Percentiles rank a stretch among this genome's conserved stretches.
phyloP scores from a whole-genome alignment of 1,140 invertebrate species.

The Dendrolimus punctatus region DNA sequence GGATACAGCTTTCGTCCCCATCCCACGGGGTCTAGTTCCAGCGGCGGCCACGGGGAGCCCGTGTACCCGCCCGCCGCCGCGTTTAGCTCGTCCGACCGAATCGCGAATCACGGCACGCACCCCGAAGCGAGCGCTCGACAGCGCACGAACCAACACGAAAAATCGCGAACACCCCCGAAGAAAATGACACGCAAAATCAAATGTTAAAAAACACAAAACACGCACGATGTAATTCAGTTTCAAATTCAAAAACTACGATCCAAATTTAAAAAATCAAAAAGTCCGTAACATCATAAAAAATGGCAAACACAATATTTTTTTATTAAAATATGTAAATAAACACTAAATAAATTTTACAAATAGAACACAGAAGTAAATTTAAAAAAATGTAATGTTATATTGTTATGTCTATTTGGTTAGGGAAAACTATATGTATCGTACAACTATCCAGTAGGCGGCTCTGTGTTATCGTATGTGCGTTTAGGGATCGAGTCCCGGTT shows the following conservation, averaged over 20 bases:
- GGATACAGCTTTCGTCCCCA: constrained; percentile 84
- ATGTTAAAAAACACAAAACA: constrained; percentile 6
- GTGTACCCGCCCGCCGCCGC: constrained; percentile 80
- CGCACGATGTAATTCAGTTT: too few relatives aligned
- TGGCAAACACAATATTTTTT: constrained; percentile 15
- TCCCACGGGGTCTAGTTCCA: constrained; percentile 79
- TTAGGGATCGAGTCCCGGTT: constrained; percentile 61
- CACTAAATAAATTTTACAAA: constrained; percentile 8
- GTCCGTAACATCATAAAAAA: neutral
- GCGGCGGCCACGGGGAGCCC: constrained; percentile 80
- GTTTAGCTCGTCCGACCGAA: constrained; percentile 80
- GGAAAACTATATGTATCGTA: constrained; percentile 15
- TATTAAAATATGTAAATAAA: constrained; percentile 9
- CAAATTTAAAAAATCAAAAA: constrained; percentile 3
- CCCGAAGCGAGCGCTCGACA: constrained; percentile 41
- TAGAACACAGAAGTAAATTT: constrained; percentile 6
- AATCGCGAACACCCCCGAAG: constrained; percentile 28
- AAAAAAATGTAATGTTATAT: neutral
- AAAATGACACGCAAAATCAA: constrained; percentile 23
- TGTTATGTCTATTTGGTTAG: too few relatives aligned
- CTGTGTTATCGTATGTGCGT: constrained; percentile 59
- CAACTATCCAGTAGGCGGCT: constrained; percentile 52
- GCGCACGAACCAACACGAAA: constrained; percentile 52
- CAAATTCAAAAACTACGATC: too few relatives aligned
- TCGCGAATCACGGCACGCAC: constrained; percentile 68